These are phyloP conservation scores for Quadroppia sp. DNA, from an alignment of 2,888 invertebrate species.

Conservation along the genomic window DNA sequence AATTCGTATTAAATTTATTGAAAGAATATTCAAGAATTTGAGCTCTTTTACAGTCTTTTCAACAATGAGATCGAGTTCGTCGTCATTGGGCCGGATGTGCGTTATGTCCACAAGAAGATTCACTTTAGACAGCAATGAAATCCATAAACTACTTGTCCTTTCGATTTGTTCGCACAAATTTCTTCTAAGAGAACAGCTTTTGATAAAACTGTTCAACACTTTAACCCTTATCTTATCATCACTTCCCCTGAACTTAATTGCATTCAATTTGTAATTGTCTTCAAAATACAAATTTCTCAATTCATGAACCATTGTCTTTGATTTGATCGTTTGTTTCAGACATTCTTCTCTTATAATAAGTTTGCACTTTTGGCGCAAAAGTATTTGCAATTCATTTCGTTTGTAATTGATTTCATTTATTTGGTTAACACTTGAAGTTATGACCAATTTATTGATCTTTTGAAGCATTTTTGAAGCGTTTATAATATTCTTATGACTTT, in stretches of 20 bases:
- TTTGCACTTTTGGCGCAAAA: neutral
- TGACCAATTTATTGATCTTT: neutral
- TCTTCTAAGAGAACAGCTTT: neutral
- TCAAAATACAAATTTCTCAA: neutral
- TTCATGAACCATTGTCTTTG: neutral
- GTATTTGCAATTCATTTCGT: neutral
- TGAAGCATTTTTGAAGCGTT: neutral
- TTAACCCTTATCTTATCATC: constrained; percentile 18
- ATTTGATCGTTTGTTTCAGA: neutral
- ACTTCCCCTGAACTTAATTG: neutral
- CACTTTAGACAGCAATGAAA: neutral
- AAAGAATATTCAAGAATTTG: neutral
- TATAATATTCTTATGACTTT: neutral
- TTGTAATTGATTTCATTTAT: neutral
- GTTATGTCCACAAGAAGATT: constrained; percentile 7
- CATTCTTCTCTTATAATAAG: neutral
- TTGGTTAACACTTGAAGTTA: neutral
- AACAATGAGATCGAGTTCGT: neutral
- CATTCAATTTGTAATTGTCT: neutral
- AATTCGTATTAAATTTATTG: neutral
- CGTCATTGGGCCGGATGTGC: neutral
- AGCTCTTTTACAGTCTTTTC: constrained; percentile 8
- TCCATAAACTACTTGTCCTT: neutral
- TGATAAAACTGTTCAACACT: constrained; percentile 6
- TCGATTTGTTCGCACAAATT: neutral